Conservation (phyloP, 2,797 vertebrate species). For the Manis javanica region DNA sequence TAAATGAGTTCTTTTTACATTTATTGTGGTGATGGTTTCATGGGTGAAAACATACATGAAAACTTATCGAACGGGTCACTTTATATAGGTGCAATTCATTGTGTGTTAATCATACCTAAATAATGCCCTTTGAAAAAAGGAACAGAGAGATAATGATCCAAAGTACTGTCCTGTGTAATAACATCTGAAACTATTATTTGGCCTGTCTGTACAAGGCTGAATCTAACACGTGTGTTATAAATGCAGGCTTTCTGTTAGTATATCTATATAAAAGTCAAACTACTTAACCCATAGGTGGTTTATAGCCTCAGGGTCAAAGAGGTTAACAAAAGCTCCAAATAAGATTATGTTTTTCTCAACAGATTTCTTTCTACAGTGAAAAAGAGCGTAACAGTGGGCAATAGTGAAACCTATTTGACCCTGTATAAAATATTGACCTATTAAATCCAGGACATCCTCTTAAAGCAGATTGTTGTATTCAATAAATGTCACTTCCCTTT, state of each 20-base stretch:
- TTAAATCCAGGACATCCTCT: neutral
- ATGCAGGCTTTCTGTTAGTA: neutral
- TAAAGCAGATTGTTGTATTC: neutral
- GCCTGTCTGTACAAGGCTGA: constrained; percentile 5
- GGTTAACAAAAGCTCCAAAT: constrained; percentile 24
- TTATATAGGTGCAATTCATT: neutral
- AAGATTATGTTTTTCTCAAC: neutral
- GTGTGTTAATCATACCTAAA: constrained; percentile 5
- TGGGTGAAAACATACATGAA: neutral
- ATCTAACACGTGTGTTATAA: constrained; percentile 36
- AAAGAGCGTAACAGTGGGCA: neutral
- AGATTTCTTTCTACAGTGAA: neutral
- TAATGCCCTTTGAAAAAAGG: neutral
- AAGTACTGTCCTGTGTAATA: neutral
- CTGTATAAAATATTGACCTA: constrained; percentile 33
- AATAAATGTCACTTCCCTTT: neutral
- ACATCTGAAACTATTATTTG: constrained; percentile 10
- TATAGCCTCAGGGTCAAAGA: constrained; percentile 19
- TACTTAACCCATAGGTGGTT: neutral
- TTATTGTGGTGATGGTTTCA: neutral
- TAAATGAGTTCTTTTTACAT: neutral
- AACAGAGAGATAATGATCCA: neutral
- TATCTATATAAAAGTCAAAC: neutral
- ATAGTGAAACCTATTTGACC: neutral
- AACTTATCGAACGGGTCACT: neutral